Conservation (phyloP, 2,797 vertebrate genomes). For the Taeniopygia guttata region DNA sequence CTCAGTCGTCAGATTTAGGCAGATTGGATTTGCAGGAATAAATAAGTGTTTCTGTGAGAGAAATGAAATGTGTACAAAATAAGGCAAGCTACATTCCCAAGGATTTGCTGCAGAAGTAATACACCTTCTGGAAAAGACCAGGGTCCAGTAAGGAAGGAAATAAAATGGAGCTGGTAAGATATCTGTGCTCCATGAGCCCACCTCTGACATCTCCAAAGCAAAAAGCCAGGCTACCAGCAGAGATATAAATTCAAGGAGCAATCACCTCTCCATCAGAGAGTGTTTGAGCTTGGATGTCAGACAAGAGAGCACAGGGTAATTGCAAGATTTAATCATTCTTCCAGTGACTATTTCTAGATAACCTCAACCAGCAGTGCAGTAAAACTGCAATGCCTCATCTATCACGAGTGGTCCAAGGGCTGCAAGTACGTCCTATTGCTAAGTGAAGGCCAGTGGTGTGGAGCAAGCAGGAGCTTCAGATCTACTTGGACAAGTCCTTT, state of each 20-base stretch:
- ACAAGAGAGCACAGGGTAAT: conserved; percentile 14
- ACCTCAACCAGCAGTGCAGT: conserved; percentile 15
- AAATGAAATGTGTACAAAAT: conserved; percentile 19
- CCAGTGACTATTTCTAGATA: neutral
- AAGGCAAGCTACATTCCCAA: neutral
- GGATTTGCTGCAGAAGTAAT: conserved; percentile 1
- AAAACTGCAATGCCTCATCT: conserved; percentile 23
- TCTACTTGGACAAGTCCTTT: neutral
- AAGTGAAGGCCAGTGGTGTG: conserved; percentile 11
- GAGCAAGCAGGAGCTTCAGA: neutral
- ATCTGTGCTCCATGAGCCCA: neutral
- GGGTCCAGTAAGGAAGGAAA: neutral
- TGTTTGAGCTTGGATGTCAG: conserved; percentile 11
- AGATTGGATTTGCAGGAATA: neutral
- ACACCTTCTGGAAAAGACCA: neutral
- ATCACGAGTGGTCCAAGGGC: neutral
- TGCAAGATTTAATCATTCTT: conserved; percentile 37
- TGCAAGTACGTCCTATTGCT: neutral
- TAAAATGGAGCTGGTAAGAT: neutral
- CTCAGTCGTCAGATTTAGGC: neutral
- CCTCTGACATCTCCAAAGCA: neutral
- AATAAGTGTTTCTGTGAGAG: neutral
- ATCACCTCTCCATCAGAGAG: neutral
- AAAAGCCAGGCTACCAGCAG: neutral
- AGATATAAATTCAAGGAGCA: neutral